A percentile compares a stretch with the other conserved stretches of the same genome.
Evolutionary conservation across 2,797 vertebrate genomes (phyloP).

Genomic region (Remorina albescens): DNA sequence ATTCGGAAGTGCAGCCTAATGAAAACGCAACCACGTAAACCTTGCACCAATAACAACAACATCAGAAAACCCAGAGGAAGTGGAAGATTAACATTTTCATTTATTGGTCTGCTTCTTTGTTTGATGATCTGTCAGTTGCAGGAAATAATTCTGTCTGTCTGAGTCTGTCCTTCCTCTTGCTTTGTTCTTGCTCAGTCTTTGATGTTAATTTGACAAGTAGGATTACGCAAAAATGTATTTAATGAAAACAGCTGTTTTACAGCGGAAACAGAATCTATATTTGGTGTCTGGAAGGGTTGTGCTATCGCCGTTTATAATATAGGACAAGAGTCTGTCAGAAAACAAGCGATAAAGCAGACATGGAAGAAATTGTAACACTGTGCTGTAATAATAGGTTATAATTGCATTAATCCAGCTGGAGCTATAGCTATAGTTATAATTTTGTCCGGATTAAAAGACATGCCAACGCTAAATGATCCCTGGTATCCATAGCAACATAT

Average conservation of each 20-base stretch:
- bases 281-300: constrained; percentile 49
- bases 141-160: constrained; percentile 48
- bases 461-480: constrained; percentile 78
- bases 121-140: constrained; percentile 64
- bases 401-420: constrained; percentile 76
- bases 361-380: constrained; percentile 55
- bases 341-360: constrained; percentile 28
- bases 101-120: constrained; percentile 44
- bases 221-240: constrained; percentile 69
- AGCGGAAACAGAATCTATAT: constrained; percentile 75
- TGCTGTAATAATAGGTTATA: constrained; percentile 71
- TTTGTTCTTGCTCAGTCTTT: constrained; percentile 66
- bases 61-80: constrained; percentile 46
- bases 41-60: constrained; percentile 28
- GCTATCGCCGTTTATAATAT: constrained; percentile 61
- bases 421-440: constrained; percentile 80
- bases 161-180: constrained; percentile 49
- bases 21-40: constrained; percentile 1
- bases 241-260: constrained; percentile 76
- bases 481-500: constrained; percentile 86
- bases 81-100: constrained; percentile 42
- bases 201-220: constrained; percentile 78
- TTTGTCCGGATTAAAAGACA: constrained; percentile 88
- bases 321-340: no score
- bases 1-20: constrained; percentile 8